Evolutionary conservation across 2,113 vertebrate species (phyloP), one percentile per base, ranked within the genome.

Genomic region (Crotalus helleri): DNA sequence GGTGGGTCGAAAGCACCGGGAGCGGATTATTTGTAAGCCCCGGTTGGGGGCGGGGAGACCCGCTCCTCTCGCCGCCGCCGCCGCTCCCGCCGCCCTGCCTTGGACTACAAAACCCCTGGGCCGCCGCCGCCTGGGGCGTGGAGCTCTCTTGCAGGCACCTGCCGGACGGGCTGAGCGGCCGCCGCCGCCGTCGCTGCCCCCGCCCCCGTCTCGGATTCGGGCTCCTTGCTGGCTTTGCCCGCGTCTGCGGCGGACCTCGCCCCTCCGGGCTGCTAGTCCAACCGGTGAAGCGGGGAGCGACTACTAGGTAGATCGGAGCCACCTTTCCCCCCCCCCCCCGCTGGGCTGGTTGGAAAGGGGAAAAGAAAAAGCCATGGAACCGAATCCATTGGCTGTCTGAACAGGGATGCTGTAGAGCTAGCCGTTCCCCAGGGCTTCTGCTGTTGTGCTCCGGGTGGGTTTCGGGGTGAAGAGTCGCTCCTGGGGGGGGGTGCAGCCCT

Each of bases 341-440:
- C 15, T 9, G 74, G 33, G 33, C 74, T 81, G 74, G 17, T 81
- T 39, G 74, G 33, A 44, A 23, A 81, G 7, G 33, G 7, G 3
- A 2, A 1, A 3, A 29, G 69, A 1, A 2, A 19, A 64, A 17
- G 29, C 13, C 4, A 15, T 0, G 0, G 10, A 69, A 17, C 2
- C 29, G 5, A n/a, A 33, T 2, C 17, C 19, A 1, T 39, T 39
- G 17, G 17, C 2, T 8, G 5, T 44, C 17, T 33, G 33, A 44
- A 81, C 6, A 3, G 74, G 33, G 74, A 49, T 49, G 46, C 46
- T 49, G 46, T 49, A 5, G 5, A 49, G 46, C 5, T 5, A 5
- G 46, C 46, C 46, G 5, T 7, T 6, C 5, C 46, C 46, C 46
- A 5, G 46, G 46, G 5, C 6, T 49, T 49, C 46, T 49, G 46